These are phyloP conservation scores for Dryomyza anilis DNA, from an alignment of 2,888 invertebrate species.

Conservation along the genomic window DNA sequence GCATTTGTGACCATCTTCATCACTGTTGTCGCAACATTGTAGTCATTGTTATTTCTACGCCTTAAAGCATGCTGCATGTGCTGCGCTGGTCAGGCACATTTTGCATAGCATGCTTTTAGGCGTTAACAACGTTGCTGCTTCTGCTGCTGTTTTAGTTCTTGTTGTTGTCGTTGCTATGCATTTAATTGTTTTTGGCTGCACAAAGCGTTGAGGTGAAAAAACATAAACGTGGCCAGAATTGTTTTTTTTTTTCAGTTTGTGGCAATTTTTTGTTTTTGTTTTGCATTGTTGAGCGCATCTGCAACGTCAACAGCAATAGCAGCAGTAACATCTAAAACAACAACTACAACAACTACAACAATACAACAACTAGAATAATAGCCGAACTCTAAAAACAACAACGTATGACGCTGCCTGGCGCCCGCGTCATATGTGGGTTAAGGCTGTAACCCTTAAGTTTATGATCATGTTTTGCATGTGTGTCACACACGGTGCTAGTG, in stretches of 20 bases:
- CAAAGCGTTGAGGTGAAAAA: not conserved
- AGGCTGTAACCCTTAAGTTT: slow-evolving; percentile 10
- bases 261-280: too few relatives aligned
- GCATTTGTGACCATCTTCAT: not conserved
- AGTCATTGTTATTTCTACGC: not conserved
- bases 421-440: slow-evolving; percentile 16
- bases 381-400: not conserved
- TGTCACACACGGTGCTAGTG: too few relatives aligned
- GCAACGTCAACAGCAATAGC: slow-evolving; percentile 24
- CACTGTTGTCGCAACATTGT: not conserved
- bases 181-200: slow-evolving; percentile 17
- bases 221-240: not conserved
- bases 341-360: not conserved
- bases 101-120: not conserved
- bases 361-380: not conserved
- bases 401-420: slow-evolving; percentile 1
- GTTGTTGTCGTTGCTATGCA: not conserved
- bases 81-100: not conserved
- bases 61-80: not conserved
- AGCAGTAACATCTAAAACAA: slow-evolving; percentile 14
- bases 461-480: too few relatives aligned
- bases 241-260: too few relatives aligned
- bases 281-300: slow-evolving; percentile 34
- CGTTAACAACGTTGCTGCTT: not conserved
- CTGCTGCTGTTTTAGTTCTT: not conserved